Conservation (phyloP, 2,888 invertebrate genomes). For the Elmis aenea region DNA sequence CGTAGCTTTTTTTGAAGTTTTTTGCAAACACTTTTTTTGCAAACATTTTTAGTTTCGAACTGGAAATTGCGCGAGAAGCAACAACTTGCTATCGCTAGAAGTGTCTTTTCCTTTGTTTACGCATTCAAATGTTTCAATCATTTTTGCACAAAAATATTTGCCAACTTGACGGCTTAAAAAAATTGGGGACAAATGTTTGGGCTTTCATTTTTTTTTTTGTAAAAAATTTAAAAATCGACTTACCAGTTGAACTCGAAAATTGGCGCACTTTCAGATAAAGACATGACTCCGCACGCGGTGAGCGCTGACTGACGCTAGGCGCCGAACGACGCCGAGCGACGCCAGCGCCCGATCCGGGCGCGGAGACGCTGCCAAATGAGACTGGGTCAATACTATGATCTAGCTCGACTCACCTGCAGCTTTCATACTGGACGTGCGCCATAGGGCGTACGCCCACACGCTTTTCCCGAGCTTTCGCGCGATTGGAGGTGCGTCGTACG, state of each 20-base stretch:
- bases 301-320: constrained; percentile 45
- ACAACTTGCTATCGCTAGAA: too few species aligned
- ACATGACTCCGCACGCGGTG: constrained; percentile 43
- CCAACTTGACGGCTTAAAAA: too few species aligned
- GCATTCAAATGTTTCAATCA: too few species aligned
- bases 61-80: too few species aligned
- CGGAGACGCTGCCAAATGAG: constrained; percentile 44
- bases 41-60: too few species aligned
- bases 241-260: constrained; percentile 42
- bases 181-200: too few species aligned
- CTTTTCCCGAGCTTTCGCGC: constrained; percentile 5
- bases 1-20: too few species aligned
- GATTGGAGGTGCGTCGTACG: constrained; percentile 19
- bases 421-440: constrained; percentile 33
- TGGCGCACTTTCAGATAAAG: constrained; percentile 40
- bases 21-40: too few species aligned
- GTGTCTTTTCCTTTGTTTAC: too few species aligned
- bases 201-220: too few species aligned
- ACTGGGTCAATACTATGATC: constrained; percentile 43
- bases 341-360: constrained; percentile 42
- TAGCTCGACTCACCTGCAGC: constrained; percentile 35
- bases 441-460: constrained; percentile 28
- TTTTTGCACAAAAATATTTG: too few species aligned
- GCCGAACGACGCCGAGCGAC: constrained; percentile 41
- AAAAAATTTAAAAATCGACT: too few species aligned